phyloP scores from a whole-genome alignment of 2,113 vertebrate species.

The Eudyptes chrysolophus region DNA sequence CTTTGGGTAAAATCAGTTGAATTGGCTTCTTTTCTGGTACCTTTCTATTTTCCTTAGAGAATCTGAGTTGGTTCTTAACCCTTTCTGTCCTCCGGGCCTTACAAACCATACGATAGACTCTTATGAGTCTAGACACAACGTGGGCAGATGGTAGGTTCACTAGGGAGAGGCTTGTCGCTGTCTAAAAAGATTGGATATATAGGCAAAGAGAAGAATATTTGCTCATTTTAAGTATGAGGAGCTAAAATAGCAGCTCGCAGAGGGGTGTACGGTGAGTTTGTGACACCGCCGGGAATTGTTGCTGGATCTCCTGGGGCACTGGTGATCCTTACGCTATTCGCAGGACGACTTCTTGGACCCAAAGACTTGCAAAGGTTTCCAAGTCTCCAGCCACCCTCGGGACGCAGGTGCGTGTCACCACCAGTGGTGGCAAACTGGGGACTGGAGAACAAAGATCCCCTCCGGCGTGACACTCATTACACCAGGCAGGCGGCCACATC shows the following conservation, averaged over 20 bases:
- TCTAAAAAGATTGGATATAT: background rate
- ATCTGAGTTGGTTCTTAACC: background rate
- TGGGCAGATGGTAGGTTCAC: background rate
- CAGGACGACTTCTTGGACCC: background rate
- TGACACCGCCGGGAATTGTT: accelerated
- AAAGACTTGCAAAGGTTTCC: background rate
- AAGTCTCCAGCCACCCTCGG: background rate
- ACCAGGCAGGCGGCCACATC: accelerated
- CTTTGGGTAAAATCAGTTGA: slow-evolving; percentile 3
- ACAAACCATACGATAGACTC: accelerated
- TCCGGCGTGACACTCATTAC: background rate
- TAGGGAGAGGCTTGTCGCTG: background rate
- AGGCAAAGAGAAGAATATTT: background rate
- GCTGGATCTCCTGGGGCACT: background rate
- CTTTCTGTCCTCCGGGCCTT: background rate
- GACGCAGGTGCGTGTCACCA: background rate
- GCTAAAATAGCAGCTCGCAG: background rate
- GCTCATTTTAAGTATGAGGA: background rate
- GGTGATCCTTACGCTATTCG: background rate
- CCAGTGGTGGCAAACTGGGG: background rate
- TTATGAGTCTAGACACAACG: accelerated
- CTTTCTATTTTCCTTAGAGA: background rate
- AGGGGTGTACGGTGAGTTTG: background rate
- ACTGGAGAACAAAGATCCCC: background rate
- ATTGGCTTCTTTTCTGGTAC: background rate